Percentiles rank a stretch among this genome's conserved stretches.
Conservation (phyloP, 2,113 vertebrate species). For the Gallinago media region DNA sequence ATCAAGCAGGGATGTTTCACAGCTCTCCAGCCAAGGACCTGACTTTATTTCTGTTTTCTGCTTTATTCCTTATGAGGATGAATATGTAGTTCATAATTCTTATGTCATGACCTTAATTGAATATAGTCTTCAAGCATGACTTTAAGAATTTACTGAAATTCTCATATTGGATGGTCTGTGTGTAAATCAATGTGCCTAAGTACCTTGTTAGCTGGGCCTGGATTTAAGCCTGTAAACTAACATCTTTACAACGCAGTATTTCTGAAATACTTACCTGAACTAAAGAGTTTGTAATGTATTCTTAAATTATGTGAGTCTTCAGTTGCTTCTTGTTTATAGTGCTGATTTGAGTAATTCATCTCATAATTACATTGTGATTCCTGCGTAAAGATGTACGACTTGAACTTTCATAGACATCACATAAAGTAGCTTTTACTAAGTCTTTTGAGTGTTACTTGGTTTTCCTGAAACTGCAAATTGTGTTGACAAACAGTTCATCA, state of each 20-base stretch:
- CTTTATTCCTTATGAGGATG: background rate
- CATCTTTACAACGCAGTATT: background rate
- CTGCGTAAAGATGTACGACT: background rate
- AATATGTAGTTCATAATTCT: background rate
- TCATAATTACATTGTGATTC: constrained; percentile 22
- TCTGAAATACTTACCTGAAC: background rate
- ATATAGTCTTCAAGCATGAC: background rate
- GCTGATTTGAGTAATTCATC: background rate
- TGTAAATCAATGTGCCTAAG: background rate
- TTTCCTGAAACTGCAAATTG: background rate
- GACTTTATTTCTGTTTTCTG: background rate
- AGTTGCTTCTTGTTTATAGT: background rate
- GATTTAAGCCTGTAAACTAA: background rate
- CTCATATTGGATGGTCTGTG: background rate
- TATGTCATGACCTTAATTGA: background rate
- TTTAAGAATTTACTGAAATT: background rate
- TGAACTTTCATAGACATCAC: background rate
- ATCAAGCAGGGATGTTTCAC: background rate
- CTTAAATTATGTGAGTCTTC: background rate
- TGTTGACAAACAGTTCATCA: constrained; percentile 17
- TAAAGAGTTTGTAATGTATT: background rate
- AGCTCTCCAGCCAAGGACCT: background rate
- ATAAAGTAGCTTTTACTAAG: background rate
- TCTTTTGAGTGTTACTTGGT: background rate
- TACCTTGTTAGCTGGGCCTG: background rate